These are phyloP conservation scores for Rhinogobius similis DNA, from an alignment of 2,113 vertebrate species.

Conservation along the genomic window DNA sequence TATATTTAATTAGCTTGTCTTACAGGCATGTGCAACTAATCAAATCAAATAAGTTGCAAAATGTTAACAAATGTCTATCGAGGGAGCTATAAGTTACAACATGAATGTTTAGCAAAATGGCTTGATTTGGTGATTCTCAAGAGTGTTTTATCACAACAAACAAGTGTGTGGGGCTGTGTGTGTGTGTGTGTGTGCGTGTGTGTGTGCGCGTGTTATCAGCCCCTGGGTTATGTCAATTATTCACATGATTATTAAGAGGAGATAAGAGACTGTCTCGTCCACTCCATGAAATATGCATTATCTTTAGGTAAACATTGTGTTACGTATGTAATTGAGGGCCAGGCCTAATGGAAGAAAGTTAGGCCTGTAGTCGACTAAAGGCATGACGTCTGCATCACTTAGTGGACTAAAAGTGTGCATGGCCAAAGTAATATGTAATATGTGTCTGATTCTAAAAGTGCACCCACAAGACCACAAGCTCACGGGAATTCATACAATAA, in stretches of 20 bases:
- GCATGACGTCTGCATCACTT: too few species aligned
- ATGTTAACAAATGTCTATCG: constrained; percentile 47
- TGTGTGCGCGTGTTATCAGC: constrained; percentile 15
- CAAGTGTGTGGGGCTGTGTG: constrained; percentile 39
- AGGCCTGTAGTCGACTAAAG: too few species aligned
- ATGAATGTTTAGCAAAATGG: constrained; percentile 32
- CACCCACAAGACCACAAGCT: too few species aligned
- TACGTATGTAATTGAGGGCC: constrained; percentile 19
- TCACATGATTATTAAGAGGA: constrained; percentile 55
- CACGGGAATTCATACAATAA: too few species aligned
- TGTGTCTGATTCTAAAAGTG: too few species aligned
- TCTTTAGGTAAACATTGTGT: constrained; percentile 59
- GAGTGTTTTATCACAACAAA: constrained; percentile 63
- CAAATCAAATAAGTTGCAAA: constrained; percentile 41
- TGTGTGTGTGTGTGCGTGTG: constrained; percentile 2
- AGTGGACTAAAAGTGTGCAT: too few species aligned
- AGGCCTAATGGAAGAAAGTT: constrained; percentile 17
- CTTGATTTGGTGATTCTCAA: constrained; percentile 53
- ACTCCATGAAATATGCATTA: constrained; percentile 40
- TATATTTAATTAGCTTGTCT: constrained; percentile 20
- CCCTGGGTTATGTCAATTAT: constrained; percentile 57
- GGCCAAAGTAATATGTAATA: too few species aligned
- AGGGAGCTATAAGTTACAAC: constrained; percentile 35
- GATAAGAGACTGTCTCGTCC: constrained; percentile 43
- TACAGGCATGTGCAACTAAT: constrained; percentile 16